phyloP scores from a whole-genome alignment of 1,140 invertebrate genomes.

The Propsilocerus akamusi region DNA sequence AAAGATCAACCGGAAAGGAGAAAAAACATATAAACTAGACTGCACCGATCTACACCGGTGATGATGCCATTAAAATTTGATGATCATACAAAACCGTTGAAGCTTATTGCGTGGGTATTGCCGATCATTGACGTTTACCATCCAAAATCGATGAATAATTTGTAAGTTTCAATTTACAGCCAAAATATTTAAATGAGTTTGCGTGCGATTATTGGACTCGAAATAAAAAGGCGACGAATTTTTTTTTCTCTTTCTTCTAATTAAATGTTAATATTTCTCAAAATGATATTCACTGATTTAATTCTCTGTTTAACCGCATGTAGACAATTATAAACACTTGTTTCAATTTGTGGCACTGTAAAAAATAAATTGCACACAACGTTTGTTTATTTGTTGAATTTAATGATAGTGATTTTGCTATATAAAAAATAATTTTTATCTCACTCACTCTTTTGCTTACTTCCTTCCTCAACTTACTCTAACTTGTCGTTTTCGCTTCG shows the following conservation, averaged over 20 bases:
- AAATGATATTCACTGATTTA: background rate
- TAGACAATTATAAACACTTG: slow-evolving; percentile 3
- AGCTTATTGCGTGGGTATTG: background rate
- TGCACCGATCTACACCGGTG: no score
- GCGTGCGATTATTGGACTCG: no score
- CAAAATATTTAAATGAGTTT: no score
- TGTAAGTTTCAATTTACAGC: background rate
- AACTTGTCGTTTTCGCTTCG: background rate
- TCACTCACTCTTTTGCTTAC: background rate
- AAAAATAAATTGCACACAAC: no score
- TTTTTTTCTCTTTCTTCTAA: background rate
- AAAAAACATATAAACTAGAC: no score
- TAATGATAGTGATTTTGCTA: background rate
- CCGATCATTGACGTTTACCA: background rate
- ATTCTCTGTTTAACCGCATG: background rate
- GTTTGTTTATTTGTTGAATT: no score
- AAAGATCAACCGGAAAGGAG: no score
- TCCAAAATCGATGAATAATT: slow-evolving; percentile 4
- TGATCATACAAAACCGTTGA: no score
- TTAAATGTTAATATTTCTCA: background rate
- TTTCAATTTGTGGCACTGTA: background rate
- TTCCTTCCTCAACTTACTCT: background rate
- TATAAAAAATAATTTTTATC: background rate
- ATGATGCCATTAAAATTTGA: no score
- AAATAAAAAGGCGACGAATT: no score